Percentiles rank a stretch among this genome's conserved stretches.
phyloP scores from a whole-genome alignment of 2,797 vertebrate genomes.

The Centropyge bicolor region DNA sequence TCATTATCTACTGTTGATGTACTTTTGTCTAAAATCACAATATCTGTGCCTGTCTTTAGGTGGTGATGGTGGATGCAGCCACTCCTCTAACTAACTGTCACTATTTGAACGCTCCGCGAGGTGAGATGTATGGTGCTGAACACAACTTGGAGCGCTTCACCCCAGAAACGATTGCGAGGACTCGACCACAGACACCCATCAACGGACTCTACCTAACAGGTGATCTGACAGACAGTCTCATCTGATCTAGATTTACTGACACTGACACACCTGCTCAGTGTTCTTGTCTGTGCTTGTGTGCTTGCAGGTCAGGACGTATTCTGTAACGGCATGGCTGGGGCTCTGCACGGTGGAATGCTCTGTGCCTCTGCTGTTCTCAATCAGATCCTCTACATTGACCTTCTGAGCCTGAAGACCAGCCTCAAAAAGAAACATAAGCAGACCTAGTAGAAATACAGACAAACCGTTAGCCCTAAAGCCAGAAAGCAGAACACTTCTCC shows the following conservation, averaged over 20 bases:
- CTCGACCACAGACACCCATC: slow-evolving; percentile 82
- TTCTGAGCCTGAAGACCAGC: slow-evolving; percentile 82
- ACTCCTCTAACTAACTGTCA: slow-evolving; percentile 86
- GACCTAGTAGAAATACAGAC: neutral
- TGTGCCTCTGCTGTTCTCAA: slow-evolving; percentile 85
- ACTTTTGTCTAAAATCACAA: neutral
- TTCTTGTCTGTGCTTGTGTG: slow-evolving; percentile 17
- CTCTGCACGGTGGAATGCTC: slow-evolving; percentile 85
- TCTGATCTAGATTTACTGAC: neutral
- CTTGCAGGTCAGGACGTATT: slow-evolving; percentile 86
- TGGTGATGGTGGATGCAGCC: slow-evolving; percentile 84
- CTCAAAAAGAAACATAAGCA: slow-evolving; percentile 72
- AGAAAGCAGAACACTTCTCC: too few species aligned
- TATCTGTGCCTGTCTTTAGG: slow-evolving; percentile 65
- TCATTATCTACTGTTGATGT: neutral
- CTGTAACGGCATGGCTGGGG: slow-evolving; percentile 87
- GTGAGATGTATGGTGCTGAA: slow-evolving; percentile 87
- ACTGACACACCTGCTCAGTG: neutral
- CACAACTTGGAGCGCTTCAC: slow-evolving; percentile 85
- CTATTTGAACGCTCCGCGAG: slow-evolving; percentile 84
- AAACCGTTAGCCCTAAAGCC: too few species aligned
- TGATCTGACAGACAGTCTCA: slow-evolving; percentile 42
- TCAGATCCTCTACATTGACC: slow-evolving; percentile 86
- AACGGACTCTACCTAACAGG: slow-evolving; percentile 88
- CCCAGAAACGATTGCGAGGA: slow-evolving; percentile 78